phyloP scores from a whole-genome alignment of 2,113 vertebrate species.

The Ailurus styani region DNA sequence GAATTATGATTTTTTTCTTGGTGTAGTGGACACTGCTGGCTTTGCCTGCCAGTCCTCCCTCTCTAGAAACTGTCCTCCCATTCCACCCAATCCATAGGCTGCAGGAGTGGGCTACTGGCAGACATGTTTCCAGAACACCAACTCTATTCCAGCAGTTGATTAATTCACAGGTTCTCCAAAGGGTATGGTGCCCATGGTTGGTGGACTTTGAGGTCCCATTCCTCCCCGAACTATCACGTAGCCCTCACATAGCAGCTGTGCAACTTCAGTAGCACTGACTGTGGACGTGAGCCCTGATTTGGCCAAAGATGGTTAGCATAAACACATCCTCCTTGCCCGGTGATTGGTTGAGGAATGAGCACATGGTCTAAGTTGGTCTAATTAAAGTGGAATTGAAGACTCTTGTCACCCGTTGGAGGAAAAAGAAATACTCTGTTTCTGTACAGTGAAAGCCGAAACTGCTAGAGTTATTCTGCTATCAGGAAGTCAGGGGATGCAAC shows the following conservation, averaged over 20 bases:
- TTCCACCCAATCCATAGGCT: neutral
- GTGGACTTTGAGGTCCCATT: neutral
- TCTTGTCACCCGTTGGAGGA: neutral
- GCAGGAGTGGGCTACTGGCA: neutral
- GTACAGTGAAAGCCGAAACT: neutral
- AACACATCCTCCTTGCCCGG: neutral
- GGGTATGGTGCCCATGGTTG: neutral
- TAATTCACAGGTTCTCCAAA: neutral
- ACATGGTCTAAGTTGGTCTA: neutral
- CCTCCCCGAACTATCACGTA: neutral
- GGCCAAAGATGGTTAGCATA: neutral
- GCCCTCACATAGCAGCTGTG: neutral
- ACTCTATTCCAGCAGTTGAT: neutral
- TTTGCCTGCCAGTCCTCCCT: neutral
- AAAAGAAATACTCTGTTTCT: neutral
- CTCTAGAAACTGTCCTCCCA: neutral
- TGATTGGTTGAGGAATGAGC: neutral
- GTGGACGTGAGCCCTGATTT: neutral
- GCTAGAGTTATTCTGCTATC: neutral
- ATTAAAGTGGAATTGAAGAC: neutral
- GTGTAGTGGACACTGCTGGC: neutral
- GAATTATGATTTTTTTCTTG: neutral
- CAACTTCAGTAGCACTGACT: neutral
- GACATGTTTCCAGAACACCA: neutral
- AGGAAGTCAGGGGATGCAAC: neutral